These are phyloP conservation scores for Meteorus sp. DNA, from an alignment of 1,140 invertebrate genomes.

Conservation along the genomic window DNA sequence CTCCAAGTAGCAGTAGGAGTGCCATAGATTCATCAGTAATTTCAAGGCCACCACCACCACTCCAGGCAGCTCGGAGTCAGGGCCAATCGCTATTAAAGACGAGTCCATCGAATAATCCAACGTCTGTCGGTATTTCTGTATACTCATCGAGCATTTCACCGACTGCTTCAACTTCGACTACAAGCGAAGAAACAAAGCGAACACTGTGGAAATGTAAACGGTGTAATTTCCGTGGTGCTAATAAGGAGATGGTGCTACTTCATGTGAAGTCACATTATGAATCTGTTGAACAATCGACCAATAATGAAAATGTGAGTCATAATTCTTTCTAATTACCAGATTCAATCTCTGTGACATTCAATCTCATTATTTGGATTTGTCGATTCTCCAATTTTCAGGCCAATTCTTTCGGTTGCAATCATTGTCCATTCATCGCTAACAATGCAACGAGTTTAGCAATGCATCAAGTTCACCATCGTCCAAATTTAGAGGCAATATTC, in stretches of 20 bases:
- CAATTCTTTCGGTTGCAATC: conserved; percentile 59
- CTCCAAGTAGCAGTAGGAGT: conserved; percentile 19
- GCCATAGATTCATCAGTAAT: conserved; percentile 18
- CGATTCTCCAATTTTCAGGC: background rate
- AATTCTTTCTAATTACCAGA: too few species aligned
- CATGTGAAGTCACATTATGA: conserved; percentile 70
- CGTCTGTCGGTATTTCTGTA: conserved; percentile 3
- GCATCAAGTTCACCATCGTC: conserved; percentile 74
- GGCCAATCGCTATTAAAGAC: conserved; percentile 49
- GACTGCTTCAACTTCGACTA: conserved; percentile 13
- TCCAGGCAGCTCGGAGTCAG: conserved; percentile 39
- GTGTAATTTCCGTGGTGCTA: conserved; percentile 75
- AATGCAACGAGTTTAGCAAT: conserved; percentile 67
- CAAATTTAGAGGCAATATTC: conserved; percentile 69
- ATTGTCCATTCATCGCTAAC: conserved; percentile 74
- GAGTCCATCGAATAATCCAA: conserved; percentile 33
- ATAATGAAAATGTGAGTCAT: conserved; percentile 33
- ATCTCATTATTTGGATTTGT: background rate
- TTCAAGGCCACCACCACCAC: conserved; percentile 42
- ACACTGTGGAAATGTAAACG: conserved; percentile 81
- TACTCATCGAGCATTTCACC: background rate
- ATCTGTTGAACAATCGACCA: conserved; percentile 24
- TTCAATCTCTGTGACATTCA: too few species aligned
- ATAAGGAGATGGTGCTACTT: conserved; percentile 65
- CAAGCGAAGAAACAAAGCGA: conserved; percentile 57